A percentile compares a stretch with the other conserved stretches of the same genome.
These are phyloP conservation scores for Crocuta crocuta DNA, from an alignment of 2,113 vertebrate species.

Conservation along the genomic window DNA sequence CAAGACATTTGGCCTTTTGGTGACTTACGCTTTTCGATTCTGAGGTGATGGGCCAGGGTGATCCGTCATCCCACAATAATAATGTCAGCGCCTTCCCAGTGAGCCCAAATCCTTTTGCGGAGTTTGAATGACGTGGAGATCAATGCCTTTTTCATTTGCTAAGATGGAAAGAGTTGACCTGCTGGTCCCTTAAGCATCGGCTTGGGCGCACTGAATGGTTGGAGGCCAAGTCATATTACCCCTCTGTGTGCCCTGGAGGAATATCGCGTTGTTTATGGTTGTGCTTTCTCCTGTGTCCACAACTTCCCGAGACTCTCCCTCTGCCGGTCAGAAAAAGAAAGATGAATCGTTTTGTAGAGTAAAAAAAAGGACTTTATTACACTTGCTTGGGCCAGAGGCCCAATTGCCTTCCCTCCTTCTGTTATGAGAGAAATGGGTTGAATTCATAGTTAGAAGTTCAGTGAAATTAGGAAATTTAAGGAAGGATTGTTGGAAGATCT, in stretches of 20 bases:
- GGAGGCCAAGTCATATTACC: background rate
- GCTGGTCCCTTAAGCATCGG: background rate
- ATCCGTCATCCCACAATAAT: constrained; percentile 65
- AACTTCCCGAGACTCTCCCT: constrained; percentile 39
- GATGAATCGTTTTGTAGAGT: background rate
- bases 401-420: constrained; percentile 20
- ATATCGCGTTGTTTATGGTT: background rate
- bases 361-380: background rate
- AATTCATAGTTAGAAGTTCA: background rate
- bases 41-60: background rate
- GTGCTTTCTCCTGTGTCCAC: background rate
- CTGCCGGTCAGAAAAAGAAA: background rate
- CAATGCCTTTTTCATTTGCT: constrained; percentile 52
- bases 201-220: background rate
- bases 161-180: constrained; percentile 50
- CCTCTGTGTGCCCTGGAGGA: background rate
- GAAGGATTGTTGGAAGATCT: background rate
- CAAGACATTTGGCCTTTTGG: constrained; percentile 62
- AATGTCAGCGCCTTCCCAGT: constrained; percentile 51
- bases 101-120: background rate
- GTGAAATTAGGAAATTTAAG: background rate
- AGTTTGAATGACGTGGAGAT: constrained; percentile 52
- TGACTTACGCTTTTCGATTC: constrained; percentile 61
- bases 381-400: background rate
- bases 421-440: constrained; percentile 12